phyloP scores from a whole-genome alignment of 1,140 invertebrate genomes.

The Rhagoletis pomonella region DNA sequence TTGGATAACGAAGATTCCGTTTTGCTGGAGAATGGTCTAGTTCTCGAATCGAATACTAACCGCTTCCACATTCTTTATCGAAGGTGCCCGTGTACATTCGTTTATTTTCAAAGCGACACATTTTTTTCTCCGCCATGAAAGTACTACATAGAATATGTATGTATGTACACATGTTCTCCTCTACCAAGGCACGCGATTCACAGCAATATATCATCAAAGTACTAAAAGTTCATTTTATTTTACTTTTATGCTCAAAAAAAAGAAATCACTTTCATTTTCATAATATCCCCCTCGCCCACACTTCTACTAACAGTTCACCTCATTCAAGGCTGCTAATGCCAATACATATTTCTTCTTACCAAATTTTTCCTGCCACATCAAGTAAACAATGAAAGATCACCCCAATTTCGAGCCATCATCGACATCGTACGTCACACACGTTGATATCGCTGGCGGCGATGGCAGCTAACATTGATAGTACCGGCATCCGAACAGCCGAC shows the following conservation, averaged over 20 bases:
- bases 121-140: not conserved
- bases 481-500: not conserved
- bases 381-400: slow-evolving; percentile 53
- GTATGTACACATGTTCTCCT: no score
- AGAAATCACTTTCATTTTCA: slow-evolving; percentile 8
- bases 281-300: no score
- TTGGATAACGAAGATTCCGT: no score
- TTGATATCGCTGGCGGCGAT: slow-evolving; percentile 21
- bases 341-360: slow-evolving; percentile 39
- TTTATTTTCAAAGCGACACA: no score
- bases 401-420: slow-evolving; percentile 46
- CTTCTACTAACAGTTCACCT: not conserved
- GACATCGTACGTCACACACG: slow-evolving; percentile 49
- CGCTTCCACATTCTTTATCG: no score
- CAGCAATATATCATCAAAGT: not conserved
- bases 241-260: not conserved
- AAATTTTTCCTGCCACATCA: slow-evolving; percentile 48
- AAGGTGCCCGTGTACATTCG: no score
- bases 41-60: no score
- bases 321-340: slow-evolving; percentile 47
- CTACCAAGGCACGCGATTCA: no score
- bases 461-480: slow-evolving; percentile 48
- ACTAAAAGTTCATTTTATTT: not conserved
- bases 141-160: no score
- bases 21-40: no score